Conservation (phyloP, 2,797 vertebrate species). For the Lophius americanus region DNA sequence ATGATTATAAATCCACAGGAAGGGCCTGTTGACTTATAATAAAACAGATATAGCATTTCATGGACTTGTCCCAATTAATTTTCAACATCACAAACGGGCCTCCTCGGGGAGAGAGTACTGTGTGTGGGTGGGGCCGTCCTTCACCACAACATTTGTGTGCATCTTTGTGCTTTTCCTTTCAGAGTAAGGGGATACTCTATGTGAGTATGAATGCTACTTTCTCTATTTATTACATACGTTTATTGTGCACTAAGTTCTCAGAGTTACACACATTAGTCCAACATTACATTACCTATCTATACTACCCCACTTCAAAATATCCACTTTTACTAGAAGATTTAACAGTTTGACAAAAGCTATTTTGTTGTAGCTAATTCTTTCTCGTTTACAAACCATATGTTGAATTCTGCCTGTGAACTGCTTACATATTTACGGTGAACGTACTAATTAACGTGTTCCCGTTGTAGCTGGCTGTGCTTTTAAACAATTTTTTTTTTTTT, state of each 20-base stretch:
- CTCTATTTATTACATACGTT: neutral
- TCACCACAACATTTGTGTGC: neutral
- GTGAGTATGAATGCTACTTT: neutral
- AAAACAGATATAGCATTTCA: conserved; percentile 29
- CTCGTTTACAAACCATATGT: conserved; percentile 55
- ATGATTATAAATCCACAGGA: conserved; percentile 20
- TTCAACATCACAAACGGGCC: conserved; percentile 32
- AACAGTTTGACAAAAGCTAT: conserved; percentile 47
- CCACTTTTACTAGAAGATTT: conserved; percentile 65
- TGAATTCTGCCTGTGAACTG: conserved; percentile 43
- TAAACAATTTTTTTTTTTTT: conserved; percentile 28
- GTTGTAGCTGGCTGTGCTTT: conserved; percentile 24
- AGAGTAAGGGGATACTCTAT: neutral
- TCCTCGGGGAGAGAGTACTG: conserved; percentile 16
- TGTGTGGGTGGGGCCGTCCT: conserved; percentile 1
- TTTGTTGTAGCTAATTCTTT: conserved; percentile 65
- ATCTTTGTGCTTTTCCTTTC: conserved; percentile 3
- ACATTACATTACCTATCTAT: conserved; percentile 31
- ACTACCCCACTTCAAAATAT: conserved; percentile 56
- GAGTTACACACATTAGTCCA: conserved; percentile 26
- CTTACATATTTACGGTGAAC: conserved; percentile 46
- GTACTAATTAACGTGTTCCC: conserved; percentile 52
- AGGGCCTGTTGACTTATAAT: conserved; percentile 47
- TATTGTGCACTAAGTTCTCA: conserved; percentile 23
- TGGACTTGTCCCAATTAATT: conserved; percentile 41